phyloP scores from a whole-genome alignment of 92 coral and sea anemone species.

The Zoanthus sansibaricus region DNA sequence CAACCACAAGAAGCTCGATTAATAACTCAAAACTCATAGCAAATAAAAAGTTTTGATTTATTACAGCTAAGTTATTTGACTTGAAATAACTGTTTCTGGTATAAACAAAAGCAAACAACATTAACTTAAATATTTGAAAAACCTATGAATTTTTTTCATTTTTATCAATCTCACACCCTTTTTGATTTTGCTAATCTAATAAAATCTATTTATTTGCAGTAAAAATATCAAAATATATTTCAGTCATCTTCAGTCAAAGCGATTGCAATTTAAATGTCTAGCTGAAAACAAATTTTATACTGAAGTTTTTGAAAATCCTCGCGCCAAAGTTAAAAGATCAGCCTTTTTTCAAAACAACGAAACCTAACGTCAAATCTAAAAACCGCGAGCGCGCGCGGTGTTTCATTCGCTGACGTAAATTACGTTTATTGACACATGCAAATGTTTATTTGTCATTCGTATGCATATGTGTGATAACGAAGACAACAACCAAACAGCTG shows the following conservation, averaged over 20 bases:
- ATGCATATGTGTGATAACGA: constrained; percentile 57
- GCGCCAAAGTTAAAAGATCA: not conserved
- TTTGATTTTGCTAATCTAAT: constrained; percentile 16
- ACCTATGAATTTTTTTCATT: not conserved
- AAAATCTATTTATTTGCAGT: not conserved
- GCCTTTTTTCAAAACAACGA: constrained; percentile 2
- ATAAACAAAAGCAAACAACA: too few relatives aligned
- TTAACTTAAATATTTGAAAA: too few relatives aligned
- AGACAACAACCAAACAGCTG: constrained; percentile 67
- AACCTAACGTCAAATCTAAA: not conserved
- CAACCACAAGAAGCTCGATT: too few relatives aligned
- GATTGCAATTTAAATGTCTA: not conserved
- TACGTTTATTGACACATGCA: constrained; percentile 71
- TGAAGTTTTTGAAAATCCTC: too few relatives aligned
- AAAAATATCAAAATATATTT: not conserved
- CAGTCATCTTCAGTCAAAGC: not conserved
- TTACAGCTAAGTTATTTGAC: too few relatives aligned
- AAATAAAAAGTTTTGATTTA: too few relatives aligned
- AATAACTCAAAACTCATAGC: too few relatives aligned
- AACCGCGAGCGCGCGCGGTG: not conserved
- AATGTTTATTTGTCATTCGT: constrained; percentile 64
- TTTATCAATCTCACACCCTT: constrained; percentile 1
- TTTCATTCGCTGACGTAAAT: constrained; percentile 37
- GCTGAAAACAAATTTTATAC: too few relatives aligned
- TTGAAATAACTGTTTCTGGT: too few relatives aligned